Conservation (phyloP, 1,140 invertebrate genomes). For the Hyphantria cunea region DNA sequence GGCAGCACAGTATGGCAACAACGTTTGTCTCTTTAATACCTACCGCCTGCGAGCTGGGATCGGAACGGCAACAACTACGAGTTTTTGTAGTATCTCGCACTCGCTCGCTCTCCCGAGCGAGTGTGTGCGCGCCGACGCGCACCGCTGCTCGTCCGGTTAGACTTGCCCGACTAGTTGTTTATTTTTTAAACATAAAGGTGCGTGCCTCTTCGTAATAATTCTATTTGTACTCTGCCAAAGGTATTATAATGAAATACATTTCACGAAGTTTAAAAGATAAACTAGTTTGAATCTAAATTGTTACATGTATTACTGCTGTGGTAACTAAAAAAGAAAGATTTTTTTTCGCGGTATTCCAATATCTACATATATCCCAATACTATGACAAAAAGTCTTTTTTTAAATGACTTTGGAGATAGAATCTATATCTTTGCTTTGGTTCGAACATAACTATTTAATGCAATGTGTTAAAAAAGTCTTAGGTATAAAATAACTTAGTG, state of each 20-base stretch:
- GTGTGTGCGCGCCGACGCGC: constrained; percentile 47
- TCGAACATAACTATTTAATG: no score
- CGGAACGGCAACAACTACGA: constrained; percentile 68
- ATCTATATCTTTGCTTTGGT: no score
- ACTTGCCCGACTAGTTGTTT: constrained; percentile 38
- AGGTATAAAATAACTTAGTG: no score
- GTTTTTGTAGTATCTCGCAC: constrained; percentile 52
- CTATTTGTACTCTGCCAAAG: constrained; percentile 16
- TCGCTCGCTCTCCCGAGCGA: constrained; percentile 41
- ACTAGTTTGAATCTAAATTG: no score
- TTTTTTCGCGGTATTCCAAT: no score
- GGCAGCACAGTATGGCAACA: constrained; percentile 56
- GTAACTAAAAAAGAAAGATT: no score
- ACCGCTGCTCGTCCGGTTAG: constrained; percentile 39
- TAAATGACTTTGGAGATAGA: no score
- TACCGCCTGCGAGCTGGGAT: constrained; percentile 26
- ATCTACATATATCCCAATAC: no score
- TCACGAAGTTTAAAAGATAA: no score
- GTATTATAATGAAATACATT: neutral
- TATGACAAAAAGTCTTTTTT: no score
- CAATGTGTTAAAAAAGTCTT: no score
- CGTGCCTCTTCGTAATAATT: constrained; percentile 20
- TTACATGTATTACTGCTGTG: no score
- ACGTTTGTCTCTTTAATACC: constrained; percentile 59
- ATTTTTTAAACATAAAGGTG: constrained; percentile 27